Base-by-base conservation (phyloP, 92 coral and sea anemone species). In the Siderastrea radians region DNA sequence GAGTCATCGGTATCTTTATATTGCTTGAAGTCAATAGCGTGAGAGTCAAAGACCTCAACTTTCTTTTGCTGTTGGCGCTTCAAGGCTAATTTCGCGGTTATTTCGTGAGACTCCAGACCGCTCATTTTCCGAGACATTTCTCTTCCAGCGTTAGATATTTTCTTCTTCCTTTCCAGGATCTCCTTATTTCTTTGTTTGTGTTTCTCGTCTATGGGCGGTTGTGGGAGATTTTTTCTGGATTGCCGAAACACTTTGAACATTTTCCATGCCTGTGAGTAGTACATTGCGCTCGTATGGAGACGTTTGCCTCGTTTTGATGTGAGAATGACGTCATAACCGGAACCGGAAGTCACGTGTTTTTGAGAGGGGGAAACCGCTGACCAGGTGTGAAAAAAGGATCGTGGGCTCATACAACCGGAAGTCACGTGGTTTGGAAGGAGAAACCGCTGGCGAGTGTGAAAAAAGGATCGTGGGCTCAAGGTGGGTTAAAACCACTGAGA, bases 41-140 rank as follows among this genome's bases (percentile, higher is more conserved):
- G 96, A 7, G 96, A 93, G 59, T 93, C 96, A 73, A 50, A 91
- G 26, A 93, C 92, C 87, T 93, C 84, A 9, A 93, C 84, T 16
- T 76, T 75, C 64, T 82, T 88, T 45, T 76, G 81, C 63, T 76
- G 81, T 58, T 82, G 91, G 2, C 81, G 64, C 11, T 75, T 54
- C 70, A 82, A 72, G 46, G 88, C 92, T 1, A 81, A 79, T 75
- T 83, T 75, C 60, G 73, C 84, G 19, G 71, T 77, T 7, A 76
- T 63, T 9, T 58, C 67, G 51, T 19, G 49, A 2, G 81, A 76
- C 7, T 76, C 68, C 4, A 58, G 74, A 19, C 51, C 61, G 84
- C 72, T 64, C 49, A 17, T 15, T 17, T 64, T 64, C 12, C 51
- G 58, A 54, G 61, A 64, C 47, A 80, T 11, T 38, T 49, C 64